Base-by-base conservation (phyloP, 2,888 invertebrate species). In the Polymixis lichenea region DNA sequence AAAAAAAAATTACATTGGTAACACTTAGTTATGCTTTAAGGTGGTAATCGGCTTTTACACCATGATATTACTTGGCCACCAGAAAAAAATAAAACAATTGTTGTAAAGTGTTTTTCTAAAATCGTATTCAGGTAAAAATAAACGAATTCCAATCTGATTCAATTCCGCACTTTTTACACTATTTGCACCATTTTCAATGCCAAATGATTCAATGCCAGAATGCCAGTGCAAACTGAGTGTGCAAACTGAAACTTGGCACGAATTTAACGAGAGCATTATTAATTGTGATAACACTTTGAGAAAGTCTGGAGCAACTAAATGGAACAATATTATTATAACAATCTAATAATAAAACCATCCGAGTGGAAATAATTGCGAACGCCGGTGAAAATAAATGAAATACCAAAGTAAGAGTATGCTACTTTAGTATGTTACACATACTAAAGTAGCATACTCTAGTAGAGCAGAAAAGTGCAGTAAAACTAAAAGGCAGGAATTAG, bases 181-280 rank as follows among this genome's bases (percentile, higher is more conserved):
- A 73, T 84, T 74, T 84, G 71, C 84, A 69, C 66, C 7, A 55
- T 38, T 77, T 77, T 84, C 83, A 83, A 84, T 83, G 83, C 72
- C 84, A 84, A 84, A 69, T 80, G 67, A 53, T 77, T 83, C 80
- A 84, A 81, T 74, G 84, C 76, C 76, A 83, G 77, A 77, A 77
- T 69, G 51, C 61, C 58, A 61, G 58, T 70, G 79, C 79, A 82
- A 79, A 82, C 80, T 49, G 61, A 79, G 74, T 78, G 83, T 77
- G 77, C 65, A 80, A 72, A 71, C 43, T 15, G 22, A 84, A 77
- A 77, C 72, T 83, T 83, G 83, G 84, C 83, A 83, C 83, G 46
- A 49, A 38, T 72, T 22, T 71, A 83, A 84, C 61, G 58, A 84
- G 81, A 72, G 58, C 68, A 69, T 77, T 81, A 84, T 84, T 77